These are phyloP conservation scores for Dasyornis broadbenti DNA, from an alignment of 2,113 vertebrate species.

Conservation along the genomic window DNA sequence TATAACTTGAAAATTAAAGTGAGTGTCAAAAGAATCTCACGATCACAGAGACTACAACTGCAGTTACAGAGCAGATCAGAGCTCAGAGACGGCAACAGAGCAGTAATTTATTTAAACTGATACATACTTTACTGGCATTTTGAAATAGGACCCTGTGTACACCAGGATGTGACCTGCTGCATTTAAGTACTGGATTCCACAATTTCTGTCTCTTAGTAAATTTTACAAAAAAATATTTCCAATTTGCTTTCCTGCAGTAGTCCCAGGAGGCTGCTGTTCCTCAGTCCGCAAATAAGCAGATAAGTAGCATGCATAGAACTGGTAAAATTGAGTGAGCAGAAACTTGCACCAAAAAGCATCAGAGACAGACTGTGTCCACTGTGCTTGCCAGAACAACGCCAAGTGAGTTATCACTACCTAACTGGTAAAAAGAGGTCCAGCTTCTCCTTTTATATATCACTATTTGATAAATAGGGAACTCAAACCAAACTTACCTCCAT, in stretches of 20 bases:
- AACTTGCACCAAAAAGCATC: not conserved
- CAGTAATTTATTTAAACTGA: not conserved
- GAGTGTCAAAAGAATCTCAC: not conserved
- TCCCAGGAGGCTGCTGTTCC: not conserved
- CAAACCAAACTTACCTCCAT: not conserved
- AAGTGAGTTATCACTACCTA: not conserved
- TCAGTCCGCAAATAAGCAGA: not conserved
- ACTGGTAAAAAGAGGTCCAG: not conserved
- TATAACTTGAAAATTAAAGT: not conserved
- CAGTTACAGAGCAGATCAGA: not conserved
- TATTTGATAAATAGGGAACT: not conserved
- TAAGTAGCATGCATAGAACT: not conserved
- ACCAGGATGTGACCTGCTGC: not conserved
- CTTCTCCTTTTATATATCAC: not conserved
- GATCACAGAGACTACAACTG: not conserved
- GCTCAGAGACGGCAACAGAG: not conserved
- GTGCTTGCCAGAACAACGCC: not conserved
- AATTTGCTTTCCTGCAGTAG: not conserved
- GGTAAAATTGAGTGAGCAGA: not conserved
- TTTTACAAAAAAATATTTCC: not conserved
- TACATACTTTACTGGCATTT: not conserved
- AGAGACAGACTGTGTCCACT: not conserved
- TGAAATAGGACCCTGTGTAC: not conserved
- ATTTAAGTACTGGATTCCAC: not conserved
- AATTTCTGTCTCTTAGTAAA: not conserved